Percentiles rank a stretch among this genome's conserved stretches.
Conservation (phyloP, 2,113 vertebrate species). For the Anseranas semipalmata region DNA sequence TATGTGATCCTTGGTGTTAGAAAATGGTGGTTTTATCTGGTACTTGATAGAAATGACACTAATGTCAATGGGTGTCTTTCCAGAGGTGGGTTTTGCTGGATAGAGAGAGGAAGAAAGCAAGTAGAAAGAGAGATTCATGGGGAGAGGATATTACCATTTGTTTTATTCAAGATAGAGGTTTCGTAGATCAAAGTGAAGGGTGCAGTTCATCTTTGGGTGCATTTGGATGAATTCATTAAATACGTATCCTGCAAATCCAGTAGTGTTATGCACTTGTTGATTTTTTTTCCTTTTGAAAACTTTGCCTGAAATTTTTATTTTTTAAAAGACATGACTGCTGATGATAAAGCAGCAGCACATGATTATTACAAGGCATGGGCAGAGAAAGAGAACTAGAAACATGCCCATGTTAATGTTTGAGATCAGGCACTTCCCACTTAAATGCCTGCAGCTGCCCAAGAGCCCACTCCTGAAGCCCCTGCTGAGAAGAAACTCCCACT, state of each 20-base stretch:
- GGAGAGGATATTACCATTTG: neutral
- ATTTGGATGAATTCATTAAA: neutral
- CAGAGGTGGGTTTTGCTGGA: neutral
- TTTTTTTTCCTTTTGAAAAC: neutral
- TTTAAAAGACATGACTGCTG: neutral
- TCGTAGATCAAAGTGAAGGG: neutral
- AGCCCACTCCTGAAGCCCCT: neutral
- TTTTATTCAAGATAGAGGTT: conserved; percentile 15
- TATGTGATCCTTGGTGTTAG: neutral
- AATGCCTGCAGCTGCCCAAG: neutral
- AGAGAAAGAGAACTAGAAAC: neutral
- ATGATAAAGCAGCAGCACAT: neutral
- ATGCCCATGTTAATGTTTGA: neutral
- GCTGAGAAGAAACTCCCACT: neutral
- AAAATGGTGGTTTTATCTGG: neutral
- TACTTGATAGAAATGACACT: neutral
- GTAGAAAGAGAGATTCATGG: neutral
- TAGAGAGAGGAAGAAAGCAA: neutral
- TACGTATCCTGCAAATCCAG: neutral
- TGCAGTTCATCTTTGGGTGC: conserved; percentile 3
- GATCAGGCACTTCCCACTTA: neutral
- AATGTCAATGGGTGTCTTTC: neutral
- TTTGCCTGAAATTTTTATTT: neutral
- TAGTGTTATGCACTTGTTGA: neutral
- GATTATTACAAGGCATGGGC: neutral